Evolutionary conservation across 1,140 invertebrate genomes (phyloP).

Genomic region (Drosophila rufa): DNA sequence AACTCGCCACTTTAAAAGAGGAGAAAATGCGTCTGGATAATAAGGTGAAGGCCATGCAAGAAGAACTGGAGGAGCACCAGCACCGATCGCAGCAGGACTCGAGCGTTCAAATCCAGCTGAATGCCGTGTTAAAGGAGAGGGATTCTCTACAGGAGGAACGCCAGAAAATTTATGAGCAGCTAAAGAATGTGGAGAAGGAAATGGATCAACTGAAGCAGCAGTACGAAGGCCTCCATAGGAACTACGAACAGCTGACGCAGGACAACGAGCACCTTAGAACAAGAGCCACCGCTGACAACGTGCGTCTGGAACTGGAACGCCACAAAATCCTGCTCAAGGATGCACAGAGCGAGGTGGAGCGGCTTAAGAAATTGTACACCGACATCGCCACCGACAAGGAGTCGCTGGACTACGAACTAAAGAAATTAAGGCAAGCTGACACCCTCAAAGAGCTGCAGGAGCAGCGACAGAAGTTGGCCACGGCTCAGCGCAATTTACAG

Average conservation of each 20-base stretch:
- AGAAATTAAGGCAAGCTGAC: slow-evolving; percentile 62
- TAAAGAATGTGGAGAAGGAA: slow-evolving; percentile 51
- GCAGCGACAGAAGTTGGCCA: slow-evolving; percentile 60
- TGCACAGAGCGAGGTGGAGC: slow-evolving; percentile 74
- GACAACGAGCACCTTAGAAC: slow-evolving; percentile 62
- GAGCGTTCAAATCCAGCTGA: slow-evolving; percentile 33
- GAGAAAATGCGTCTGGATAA: slow-evolving; percentile 65
- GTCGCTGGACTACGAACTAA: slow-evolving; percentile 62
- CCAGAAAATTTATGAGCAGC: slow-evolving; percentile 37
- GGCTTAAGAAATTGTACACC: slow-evolving; percentile 76
- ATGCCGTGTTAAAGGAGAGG: slow-evolving; percentile 32
- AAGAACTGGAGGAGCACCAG: slow-evolving; percentile 53
- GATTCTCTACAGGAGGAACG: slow-evolving; percentile 44
- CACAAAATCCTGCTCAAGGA: slow-evolving; percentile 77
- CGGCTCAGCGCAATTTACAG: slow-evolving; percentile 61
- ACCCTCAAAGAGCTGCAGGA: slow-evolving; percentile 67
- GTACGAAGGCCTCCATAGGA: slow-evolving; percentile 50
- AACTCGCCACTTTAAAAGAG: slow-evolving; percentile 73
- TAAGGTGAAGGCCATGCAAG: slow-evolving; percentile 62
- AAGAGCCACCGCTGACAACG: slow-evolving; percentile 47
- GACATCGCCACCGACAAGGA: slow-evolving; percentile 79
- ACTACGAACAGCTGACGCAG: slow-evolving; percentile 53
- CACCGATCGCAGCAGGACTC: slow-evolving; percentile 37
- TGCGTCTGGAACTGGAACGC: slow-evolving; percentile 68
- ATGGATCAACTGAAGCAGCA: slow-evolving; percentile 65